Evolutionary conservation across 2,888 invertebrate species (phyloP), one percentile per base, ranked within the genome.

Genomic region (Cantharis flavilabris): DNA sequence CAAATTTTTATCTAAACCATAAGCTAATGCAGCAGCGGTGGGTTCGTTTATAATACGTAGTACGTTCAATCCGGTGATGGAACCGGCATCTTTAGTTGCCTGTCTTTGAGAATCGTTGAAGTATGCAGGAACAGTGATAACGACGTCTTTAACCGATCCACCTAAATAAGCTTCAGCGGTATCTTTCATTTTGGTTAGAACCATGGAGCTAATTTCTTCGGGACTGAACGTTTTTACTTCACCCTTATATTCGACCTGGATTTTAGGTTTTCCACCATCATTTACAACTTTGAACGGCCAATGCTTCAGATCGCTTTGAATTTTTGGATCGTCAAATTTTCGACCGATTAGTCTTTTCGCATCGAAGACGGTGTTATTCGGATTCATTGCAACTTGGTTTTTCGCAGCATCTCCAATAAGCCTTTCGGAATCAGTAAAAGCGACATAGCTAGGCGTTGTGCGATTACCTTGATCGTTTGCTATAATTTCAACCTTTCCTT

Each of bases 391-490:
- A 26, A 94, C 94, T 89, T 96, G 96, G 87, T 95, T 95, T 88
- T 96, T 96, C 49, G 96, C 96, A 16, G 95, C 95, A 89, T 96
- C 96, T 64, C 96, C 96, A 83, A 96, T 95, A 62, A 96, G 90
- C 70, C 96, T 90, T 88, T 96, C 96, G 3, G 92, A 93, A 82
- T 96, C 96, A 23, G 95, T 96, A 87, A 96, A 97, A 5, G 95
- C 96, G 71, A 96, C 96, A 88, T 95, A 97, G 80, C 95, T 95
- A 69, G 96, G 96, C 71, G 96, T 97, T 10, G 96, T 96, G 72
- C 96, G 90, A 88, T 96, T 96, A 80, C 96, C 96, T 88, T 96
- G 96, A 86, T 96, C 96, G 86, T 97, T 97, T 76, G 96, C 95
- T 86, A 96, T 96, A 81, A 96, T 95, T 86, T 96, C 95, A 83